Percentiles rank a stretch among this genome's conserved stretches.
phyloP scores from a whole-genome alignment of 1,140 invertebrate species.

The Eriosoma lanigerum region DNA sequence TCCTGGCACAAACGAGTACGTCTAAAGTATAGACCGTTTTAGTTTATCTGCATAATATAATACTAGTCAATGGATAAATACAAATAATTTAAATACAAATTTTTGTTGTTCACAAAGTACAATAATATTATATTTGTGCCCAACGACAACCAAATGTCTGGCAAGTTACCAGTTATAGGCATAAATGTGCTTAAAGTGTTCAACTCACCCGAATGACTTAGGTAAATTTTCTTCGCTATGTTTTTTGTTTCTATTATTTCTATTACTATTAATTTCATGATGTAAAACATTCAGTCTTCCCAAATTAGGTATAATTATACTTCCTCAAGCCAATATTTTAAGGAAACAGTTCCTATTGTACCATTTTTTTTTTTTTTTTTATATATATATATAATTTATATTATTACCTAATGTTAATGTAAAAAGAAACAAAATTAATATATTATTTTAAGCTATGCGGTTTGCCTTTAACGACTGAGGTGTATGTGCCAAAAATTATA shows the following conservation, averaged over 20 bases:
- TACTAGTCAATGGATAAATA: constrained; percentile 41
- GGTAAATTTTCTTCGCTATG: background rate
- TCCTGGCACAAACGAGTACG: constrained; percentile 72
- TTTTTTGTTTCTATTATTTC: background rate
- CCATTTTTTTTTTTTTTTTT: constrained; percentile 29
- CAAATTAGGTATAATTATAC: constrained; percentile 4
- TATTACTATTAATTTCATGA: background rate
- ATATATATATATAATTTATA: constrained; percentile 23
- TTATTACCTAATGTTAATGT: constrained; percentile 25
- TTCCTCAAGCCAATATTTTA: constrained; percentile 13
- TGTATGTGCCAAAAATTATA: constrained; percentile 37
- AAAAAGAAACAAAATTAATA: background rate
- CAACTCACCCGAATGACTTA: background rate
- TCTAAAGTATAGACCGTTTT: constrained; percentile 58
- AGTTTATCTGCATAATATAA: constrained; percentile 8
- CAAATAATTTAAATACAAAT: constrained; percentile 21
- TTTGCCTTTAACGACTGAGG: constrained; percentile 46
- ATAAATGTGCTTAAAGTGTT: constrained; percentile 8
- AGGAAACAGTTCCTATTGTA: constrained; percentile 48
- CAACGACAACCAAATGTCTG: background rate
- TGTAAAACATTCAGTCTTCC: constrained; percentile 23
- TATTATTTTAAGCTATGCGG: constrained; percentile 45
- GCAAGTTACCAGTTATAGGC: constrained; percentile 23
- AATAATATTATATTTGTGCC: too few species aligned
- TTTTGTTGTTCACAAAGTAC: constrained; percentile 8